Percentiles rank a stretch among this genome's conserved stretches.
These are phyloP conservation scores for Psilopogon haemacephalus DNA, from an alignment of 2,113 vertebrate species.

Conservation along the genomic window DNA sequence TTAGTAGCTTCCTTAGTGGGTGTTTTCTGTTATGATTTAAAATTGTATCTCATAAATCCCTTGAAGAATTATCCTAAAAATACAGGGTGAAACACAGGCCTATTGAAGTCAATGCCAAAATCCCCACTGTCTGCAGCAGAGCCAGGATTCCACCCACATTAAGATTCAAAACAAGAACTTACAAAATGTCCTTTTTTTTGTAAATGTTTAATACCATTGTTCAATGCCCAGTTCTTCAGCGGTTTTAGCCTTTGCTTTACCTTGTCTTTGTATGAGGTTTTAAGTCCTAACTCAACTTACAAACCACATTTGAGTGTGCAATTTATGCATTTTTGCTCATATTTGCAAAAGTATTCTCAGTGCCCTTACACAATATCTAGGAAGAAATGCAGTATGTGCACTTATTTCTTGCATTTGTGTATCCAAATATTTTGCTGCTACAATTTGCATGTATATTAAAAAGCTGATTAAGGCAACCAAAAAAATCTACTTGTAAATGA, in stretches of 20 bases:
- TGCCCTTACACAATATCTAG: neutral
- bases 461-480: constrained; percentile 19
- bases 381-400: neutral
- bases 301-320: neutral
- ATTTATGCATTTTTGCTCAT: neutral
- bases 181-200: constrained; percentile 21
- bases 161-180: constrained; percentile 60
- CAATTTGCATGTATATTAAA: constrained; percentile 66
- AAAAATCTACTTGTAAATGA: constrained; percentile 39
- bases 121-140: constrained; percentile 42
- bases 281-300: neutral
- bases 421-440: constrained; percentile 11
- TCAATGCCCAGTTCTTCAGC: neutral
- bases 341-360: neutral
- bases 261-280: neutral
- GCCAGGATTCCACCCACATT: constrained; percentile 68
- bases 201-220: constrained; percentile 11
- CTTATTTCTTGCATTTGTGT: neutral
- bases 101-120: constrained; percentile 68
- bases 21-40: constrained; percentile 72
- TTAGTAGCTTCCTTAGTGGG: constrained; percentile 66
- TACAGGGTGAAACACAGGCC: constrained; percentile 51
- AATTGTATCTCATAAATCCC: constrained; percentile 63
- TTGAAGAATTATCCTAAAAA: constrained; percentile 56
- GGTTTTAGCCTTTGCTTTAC: neutral